phyloP scores from a whole-genome alignment of 1,140 invertebrate species.

The Zaprionus kolodkinae region DNA sequence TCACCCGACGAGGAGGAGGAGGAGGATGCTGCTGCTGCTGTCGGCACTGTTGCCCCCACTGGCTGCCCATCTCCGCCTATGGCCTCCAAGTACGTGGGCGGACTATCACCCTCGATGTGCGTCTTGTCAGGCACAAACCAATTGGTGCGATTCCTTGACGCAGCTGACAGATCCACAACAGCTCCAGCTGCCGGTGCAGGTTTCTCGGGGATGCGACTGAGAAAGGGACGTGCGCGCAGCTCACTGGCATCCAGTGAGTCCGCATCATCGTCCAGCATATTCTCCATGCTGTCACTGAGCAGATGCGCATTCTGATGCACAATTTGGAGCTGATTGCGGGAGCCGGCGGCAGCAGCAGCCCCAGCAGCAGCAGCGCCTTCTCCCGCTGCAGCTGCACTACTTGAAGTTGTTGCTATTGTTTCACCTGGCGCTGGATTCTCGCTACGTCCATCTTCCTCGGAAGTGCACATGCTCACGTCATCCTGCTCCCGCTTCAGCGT shows the following conservation, averaged over 20 bases:
- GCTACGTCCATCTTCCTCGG: constrained; percentile 64
- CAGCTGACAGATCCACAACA: constrained; percentile 56
- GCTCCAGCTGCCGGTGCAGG: background rate
- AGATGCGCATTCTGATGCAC: constrained; percentile 78
- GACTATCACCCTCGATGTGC: constrained; percentile 72
- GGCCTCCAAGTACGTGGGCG: constrained; percentile 77
- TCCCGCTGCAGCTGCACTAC: background rate
- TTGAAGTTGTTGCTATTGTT: background rate
- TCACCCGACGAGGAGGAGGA: constrained; percentile 15
- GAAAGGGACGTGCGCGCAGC: constrained; percentile 49
- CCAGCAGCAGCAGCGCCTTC: background rate
- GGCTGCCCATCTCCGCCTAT: constrained; percentile 57
- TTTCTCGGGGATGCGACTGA: constrained; percentile 58
- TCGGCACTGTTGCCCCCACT: background rate
- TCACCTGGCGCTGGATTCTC: background rate
- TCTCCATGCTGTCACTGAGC: constrained; percentile 74
- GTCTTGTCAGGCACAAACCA: constrained; percentile 74
- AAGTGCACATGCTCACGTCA: constrained; percentile 78
- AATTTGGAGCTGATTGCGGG: constrained; percentile 54
- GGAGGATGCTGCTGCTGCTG: background rate
- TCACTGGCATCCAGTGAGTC: constrained; percentile 32
- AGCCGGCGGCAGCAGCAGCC: background rate
- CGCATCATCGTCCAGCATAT: constrained; percentile 54
- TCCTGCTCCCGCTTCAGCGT: constrained; percentile 68
- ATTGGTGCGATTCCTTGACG: constrained; percentile 67